These are phyloP conservation scores for Rhinella marina DNA, from an alignment of 2,797 vertebrate genomes.

Conservation along the genomic window DNA sequence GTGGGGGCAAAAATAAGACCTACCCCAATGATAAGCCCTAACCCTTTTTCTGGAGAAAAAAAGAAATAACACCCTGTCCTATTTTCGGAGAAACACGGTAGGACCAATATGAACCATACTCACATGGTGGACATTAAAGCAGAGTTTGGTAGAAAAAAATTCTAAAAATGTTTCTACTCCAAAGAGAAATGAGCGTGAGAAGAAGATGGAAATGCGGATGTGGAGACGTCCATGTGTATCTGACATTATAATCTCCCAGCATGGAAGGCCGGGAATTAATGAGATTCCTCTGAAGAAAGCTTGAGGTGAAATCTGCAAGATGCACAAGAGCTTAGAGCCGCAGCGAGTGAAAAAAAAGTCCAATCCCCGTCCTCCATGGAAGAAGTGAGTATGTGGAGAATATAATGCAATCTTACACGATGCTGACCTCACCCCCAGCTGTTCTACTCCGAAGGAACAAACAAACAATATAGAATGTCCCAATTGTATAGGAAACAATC, in stretches of 20 bases:
- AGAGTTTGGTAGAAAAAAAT: not conserved
- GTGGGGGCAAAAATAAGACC: no score
- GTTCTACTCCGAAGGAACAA: constrained; percentile 34
- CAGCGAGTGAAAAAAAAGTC: not conserved
- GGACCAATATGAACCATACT: no score
- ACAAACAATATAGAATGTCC: not conserved
- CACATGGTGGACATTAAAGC: not conserved
- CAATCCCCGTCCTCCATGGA: not conserved
- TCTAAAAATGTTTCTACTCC: not conserved
- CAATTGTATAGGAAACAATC: not conserved
- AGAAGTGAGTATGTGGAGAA: constrained; percentile 20
- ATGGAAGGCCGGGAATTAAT: constrained; percentile 46
- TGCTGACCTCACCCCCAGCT: constrained; percentile 41
- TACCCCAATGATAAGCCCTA: no score
- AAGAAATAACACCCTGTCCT: no score
- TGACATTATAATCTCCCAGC: constrained; percentile 56
- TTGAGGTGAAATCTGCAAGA: constrained; percentile 39
- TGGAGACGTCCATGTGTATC: constrained; percentile 24
- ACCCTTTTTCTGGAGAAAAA: no score
- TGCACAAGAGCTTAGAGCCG: not conserved
- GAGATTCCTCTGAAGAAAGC: constrained; percentile 15
- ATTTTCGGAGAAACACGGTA: no score
- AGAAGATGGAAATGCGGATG: constrained; percentile 28
- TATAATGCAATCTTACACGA: constrained; percentile 38
- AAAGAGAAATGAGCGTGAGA: constrained; percentile 31